These are phyloP conservation scores for Chlorodrepanis virens DNA, from an alignment of 2,113 vertebrate genomes.

Conservation along the genomic window DNA sequence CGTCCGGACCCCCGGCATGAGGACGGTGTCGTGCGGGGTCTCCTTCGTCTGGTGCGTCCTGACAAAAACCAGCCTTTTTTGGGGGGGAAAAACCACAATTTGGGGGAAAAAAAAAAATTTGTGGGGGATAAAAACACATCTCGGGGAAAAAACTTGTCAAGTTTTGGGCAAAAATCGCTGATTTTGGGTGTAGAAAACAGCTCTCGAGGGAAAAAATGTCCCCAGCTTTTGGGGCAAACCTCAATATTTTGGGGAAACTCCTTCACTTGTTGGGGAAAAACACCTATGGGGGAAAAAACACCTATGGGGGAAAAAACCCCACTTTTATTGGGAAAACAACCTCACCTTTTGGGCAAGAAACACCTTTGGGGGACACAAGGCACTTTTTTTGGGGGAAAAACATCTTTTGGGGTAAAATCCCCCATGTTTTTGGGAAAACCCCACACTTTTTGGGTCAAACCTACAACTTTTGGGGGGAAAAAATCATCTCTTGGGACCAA, in stretches of 20 bases:
- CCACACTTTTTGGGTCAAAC: not conserved
- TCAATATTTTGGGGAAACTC: fast-evolving
- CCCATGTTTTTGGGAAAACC: too few relatives aligned
- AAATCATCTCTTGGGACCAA: fast-evolving
- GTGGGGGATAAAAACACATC: too few relatives aligned
- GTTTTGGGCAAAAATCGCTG: fast-evolving
- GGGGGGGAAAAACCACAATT: not conserved
- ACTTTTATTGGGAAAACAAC: fast-evolving
- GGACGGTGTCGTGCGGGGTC: conserved; percentile 76
- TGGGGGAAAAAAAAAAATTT: not conserved
- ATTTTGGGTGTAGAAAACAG: fast-evolving
- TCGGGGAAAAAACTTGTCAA: fast-evolving
- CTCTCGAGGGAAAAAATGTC: fast-evolving
- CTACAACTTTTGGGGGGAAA: not conserved
- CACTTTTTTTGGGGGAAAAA: fast-evolving
- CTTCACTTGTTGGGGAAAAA: not conserved
- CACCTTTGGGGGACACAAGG: not conserved
- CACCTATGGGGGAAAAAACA: fast-evolving
- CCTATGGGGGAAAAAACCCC: fast-evolving
- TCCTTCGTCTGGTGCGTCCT: conserved; percentile 75
- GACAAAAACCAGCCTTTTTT: fast-evolving
- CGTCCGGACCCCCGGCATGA: conserved; percentile 64
- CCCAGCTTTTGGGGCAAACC: fast-evolving
- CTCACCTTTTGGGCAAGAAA: too few relatives aligned
- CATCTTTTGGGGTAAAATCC: not conserved